A percentile compares a stretch with the other conserved stretches of the same genome.
Conservation (phyloP, 2,113 vertebrate genomes). For the Phodopus roborovskii region DNA sequence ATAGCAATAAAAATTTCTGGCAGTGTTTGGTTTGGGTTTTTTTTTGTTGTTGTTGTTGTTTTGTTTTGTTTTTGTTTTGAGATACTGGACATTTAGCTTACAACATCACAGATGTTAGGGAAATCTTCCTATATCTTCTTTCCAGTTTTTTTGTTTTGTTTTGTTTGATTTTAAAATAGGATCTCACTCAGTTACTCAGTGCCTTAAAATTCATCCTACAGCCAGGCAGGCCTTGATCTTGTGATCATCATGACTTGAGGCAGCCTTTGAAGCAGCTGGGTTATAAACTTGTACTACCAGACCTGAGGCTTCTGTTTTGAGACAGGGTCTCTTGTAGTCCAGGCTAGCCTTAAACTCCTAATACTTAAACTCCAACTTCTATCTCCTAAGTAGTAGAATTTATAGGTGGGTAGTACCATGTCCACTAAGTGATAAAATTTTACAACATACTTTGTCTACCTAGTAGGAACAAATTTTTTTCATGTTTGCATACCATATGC, state of each 20-base stretch:
- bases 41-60: too few species aligned
- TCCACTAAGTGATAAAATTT: constrained; percentile 1
- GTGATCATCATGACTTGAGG: neutral
- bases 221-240: neutral
- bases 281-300: neutral
- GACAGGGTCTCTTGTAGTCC: neutral
- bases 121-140: neutral
- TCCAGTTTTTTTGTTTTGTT: neutral
- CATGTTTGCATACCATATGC: constrained; percentile 34
- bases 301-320: neutral
- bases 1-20: constrained; percentile 44
- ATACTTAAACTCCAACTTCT: neutral
- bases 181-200: neutral
- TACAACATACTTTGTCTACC: constrained; percentile 5
- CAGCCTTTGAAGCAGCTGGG: neutral
- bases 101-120: neutral
- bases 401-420: neutral
- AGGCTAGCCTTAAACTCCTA: neutral
- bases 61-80: neutral
- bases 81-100: neutral
- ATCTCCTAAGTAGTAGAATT: neutral
- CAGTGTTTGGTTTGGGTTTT: too few species aligned
- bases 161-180: neutral
- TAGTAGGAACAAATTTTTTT: constrained; percentile 20
- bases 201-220: neutral